These are phyloP conservation scores for Xestobium rufovillosum DNA, from an alignment of 2,888 invertebrate species.

Conservation along the genomic window DNA sequence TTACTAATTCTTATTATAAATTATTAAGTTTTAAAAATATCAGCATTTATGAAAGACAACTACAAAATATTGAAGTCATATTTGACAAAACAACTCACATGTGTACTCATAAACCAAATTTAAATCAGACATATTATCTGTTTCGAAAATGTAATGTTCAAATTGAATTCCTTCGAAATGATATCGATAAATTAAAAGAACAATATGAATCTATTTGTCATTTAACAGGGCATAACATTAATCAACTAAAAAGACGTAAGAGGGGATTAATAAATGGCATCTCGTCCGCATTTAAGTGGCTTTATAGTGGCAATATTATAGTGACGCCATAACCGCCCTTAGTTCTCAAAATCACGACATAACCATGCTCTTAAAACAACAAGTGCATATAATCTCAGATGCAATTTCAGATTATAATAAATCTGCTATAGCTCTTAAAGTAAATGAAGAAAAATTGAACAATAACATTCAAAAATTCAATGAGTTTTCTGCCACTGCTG, in stretches of 20 bases:
- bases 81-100: no score
- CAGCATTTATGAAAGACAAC: background rate
- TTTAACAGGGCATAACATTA: conserved; percentile 1
- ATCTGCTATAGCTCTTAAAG: background rate
- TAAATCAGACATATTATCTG: no score
- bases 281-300: background rate
- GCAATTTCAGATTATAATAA: background rate
- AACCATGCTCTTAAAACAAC: background rate
- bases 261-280: background rate
- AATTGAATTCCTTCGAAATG: no score
- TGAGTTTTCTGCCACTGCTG: background rate
- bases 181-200: no score
- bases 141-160: no score
- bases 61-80: no score
- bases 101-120: no score
- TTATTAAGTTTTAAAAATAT: background rate
- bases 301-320: background rate
- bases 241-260: no score
- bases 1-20: background rate
- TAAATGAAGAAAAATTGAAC: conserved; percentile 1
- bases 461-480: background rate
- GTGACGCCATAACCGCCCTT: background rate
- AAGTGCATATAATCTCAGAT: background rate
- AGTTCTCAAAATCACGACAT: background rate
- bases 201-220: background rate